Conservation (phyloP, 2,888 invertebrate genomes). For the Pyrocoelia pectoralis region DNA sequence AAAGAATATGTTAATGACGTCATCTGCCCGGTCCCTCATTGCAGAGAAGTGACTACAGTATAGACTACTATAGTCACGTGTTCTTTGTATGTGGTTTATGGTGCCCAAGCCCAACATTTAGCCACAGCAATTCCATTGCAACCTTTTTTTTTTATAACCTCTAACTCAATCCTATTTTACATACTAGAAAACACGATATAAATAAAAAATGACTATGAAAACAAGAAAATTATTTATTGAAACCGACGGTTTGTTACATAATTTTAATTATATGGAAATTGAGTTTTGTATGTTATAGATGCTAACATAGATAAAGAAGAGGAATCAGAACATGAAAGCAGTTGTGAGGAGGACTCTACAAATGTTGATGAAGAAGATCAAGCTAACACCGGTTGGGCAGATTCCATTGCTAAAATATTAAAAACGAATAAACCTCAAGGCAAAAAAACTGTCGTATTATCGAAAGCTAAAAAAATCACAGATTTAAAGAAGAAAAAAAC, state of each 20-base stretch:
- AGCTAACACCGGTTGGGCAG: conserved; percentile 79
- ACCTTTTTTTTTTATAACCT: too few species aligned
- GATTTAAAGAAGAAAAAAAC: conserved; percentile 62
- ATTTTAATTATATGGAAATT: background rate
- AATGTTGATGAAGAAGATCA: conserved; percentile 37
- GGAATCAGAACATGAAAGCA: background rate
- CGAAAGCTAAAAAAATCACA: conserved; percentile 79
- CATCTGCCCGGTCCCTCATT: too few species aligned
- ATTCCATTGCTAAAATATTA: conserved; percentile 82
- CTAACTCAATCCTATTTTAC: too few species aligned
- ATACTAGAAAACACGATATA: too few species aligned
- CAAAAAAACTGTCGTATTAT: conserved; percentile 78
- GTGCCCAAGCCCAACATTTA: too few species aligned
- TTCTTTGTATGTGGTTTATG: too few species aligned
- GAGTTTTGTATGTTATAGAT: background rate
- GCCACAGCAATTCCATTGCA: too few species aligned
- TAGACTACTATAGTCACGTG: too few species aligned
- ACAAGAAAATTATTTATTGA: background rate
- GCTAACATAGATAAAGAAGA: background rate
- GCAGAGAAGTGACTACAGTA: too few species aligned
- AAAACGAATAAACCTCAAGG: conserved; percentile 77
- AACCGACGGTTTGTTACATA: background rate
- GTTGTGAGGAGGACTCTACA: background rate
- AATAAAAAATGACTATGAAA: background rate
- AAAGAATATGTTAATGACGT: too few species aligned